Evolutionary conservation across 2,888 invertebrate species (phyloP), one percentile per base, ranked within the genome.

Genomic region (Adelphocoris suturalis): DNA sequence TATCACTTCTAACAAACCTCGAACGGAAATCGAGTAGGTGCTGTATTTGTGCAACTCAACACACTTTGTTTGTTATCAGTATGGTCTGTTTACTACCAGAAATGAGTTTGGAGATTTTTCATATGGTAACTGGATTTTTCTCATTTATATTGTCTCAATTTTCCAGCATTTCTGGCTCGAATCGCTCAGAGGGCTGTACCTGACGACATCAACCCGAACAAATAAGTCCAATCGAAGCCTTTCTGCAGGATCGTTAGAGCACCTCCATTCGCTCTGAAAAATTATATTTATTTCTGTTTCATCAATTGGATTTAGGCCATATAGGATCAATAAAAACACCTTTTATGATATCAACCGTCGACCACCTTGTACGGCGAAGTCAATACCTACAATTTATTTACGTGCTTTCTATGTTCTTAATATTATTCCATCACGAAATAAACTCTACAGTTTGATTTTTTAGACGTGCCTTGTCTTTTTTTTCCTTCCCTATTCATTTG

Each of bases 141-240:
- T 37, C 2, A 37, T 37, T 37, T 37, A 37, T 37, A 37, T 7
- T 2, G 37, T 37, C 37, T 37, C 37, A 2, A 7, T 37, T 92
- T 92, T 93, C 61, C 92, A 94, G 94, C 93, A 91, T 94, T 94
- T 92, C 93, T 94, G 89, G 92, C 92, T 57, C 90, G 91, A 90
- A 90, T 92, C 68, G 92, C 92, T 82, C 91, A 90, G 37, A 92
- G 90, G 90, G 91, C 92, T 14, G 90, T 91, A 90, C 92, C 92
- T 91, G 92, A 91, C 89, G 92, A 92, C 84, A 82, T 91, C 61
- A 52, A 52, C 12, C 61, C 37, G 37, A 37, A 37, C 37, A 37
- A 37, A 37, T 37, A 37, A 37, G 37, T 37, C 37, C 2, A 37
- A 37, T 37, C 37, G 37, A 37, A 37, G 37, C 37, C 37, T 37